Percentiles rank a stretch among this genome's conserved stretches.
Evolutionary conservation across 2,888 invertebrate species (phyloP).

Genomic region (Cryptocephalus moraei): DNA sequence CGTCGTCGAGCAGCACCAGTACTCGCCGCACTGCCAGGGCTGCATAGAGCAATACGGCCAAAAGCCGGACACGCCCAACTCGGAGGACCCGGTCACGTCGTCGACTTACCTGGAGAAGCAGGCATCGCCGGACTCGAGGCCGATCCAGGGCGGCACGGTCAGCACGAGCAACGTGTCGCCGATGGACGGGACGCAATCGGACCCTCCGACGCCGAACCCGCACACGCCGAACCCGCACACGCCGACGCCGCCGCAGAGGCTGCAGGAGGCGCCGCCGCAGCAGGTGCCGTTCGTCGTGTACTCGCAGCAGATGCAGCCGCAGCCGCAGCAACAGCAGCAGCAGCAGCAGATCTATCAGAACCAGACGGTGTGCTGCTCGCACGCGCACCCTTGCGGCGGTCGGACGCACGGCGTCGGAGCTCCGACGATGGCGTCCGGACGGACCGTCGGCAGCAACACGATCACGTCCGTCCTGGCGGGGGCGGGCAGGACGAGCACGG

Average conservation of each 20-base stretch:
- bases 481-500: slow-evolving; percentile 64
- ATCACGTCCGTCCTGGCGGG: slow-evolving; percentile 73
- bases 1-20: slow-evolving; percentile 17
- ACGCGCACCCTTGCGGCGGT: neutral
- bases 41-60: slow-evolving; percentile 39
- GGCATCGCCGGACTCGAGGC: slow-evolving; percentile 52
- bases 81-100: slow-evolving; percentile 58
- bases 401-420: neutral
- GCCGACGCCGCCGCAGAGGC: slow-evolving; percentile 25
- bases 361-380: slow-evolving; percentile 2
- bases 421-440: slow-evolving; percentile 58
- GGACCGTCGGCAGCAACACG: slow-evolving; percentile 69
- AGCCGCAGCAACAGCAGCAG: slow-evolving; percentile 7
- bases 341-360: slow-evolving; percentile 7
- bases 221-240: slow-evolving; percentile 36
- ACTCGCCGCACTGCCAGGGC: slow-evolving; percentile 44
- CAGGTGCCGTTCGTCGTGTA: slow-evolving; percentile 13
- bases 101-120: slow-evolving; percentile 55
- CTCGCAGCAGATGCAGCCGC: slow-evolving; percentile 12
- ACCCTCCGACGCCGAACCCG: slow-evolving; percentile 39
- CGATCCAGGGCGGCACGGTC: slow-evolving; percentile 76
- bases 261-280: slow-evolving; percentile 11
- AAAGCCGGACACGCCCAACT: slow-evolving; percentile 47
- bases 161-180: slow-evolving; percentile 75
- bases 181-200: slow-evolving; percentile 49